Evolutionary conservation across 2,113 vertebrate genomes (phyloP).

Genomic region (Brienomyrus brachyistius): DNA sequence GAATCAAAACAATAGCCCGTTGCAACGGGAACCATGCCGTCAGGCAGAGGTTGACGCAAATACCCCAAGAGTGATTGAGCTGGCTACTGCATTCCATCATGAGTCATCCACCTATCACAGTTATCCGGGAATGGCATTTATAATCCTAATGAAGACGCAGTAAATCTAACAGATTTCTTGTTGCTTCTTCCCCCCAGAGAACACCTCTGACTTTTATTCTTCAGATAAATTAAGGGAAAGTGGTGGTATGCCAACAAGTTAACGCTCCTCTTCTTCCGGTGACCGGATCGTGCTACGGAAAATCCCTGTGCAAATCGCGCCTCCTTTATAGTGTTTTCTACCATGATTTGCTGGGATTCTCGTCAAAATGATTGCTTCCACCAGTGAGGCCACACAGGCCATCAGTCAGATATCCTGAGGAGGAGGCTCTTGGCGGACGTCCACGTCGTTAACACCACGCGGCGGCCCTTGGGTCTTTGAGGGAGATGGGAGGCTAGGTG

Average conservation of each 20-base stretch:
- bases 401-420: constrained; percentile 33
- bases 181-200: not conserved
- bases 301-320: not conserved
- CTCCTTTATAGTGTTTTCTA: constrained; percentile 3
- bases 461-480: not conserved
- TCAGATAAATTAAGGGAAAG: constrained; percentile 28
- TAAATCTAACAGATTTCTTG: not conserved
- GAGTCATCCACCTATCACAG: constrained; percentile 8
- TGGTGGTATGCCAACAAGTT: constrained; percentile 8
- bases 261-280: constrained; percentile 1
- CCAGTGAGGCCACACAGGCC: constrained; percentile 22
- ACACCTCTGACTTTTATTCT: constrained; percentile 17
- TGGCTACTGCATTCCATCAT: not conserved
- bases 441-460: constrained; percentile 30
- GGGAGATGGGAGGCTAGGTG: constrained; percentile 5
- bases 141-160: constrained; percentile 13
- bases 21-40: not conserved
- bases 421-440: constrained; percentile 27
- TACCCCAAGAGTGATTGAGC: not conserved
- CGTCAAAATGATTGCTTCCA: constrained; percentile 35
- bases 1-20: not conserved
- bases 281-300: not conserved
- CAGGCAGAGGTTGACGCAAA: not conserved
- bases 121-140: constrained; percentile 8
- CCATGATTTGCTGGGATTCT: constrained; percentile 26